Base-by-base conservation (phyloP, 2,797 vertebrate species). In the Microctenopoma stevenorrisi region DNA sequence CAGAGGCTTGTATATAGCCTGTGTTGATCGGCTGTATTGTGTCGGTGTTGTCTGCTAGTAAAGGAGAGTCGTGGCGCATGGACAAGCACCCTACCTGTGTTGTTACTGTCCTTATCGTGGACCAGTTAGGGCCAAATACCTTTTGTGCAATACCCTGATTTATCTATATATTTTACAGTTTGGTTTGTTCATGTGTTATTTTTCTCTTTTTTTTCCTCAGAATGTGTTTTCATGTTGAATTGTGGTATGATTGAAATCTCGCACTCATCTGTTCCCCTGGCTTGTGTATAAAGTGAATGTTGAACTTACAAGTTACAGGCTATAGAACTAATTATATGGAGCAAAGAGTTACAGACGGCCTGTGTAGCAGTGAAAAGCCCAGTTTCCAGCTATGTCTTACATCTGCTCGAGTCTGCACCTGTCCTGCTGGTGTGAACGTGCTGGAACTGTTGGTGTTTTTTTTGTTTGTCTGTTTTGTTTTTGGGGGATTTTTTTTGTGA, bases 101-200 rank as follows among this genome's bases (percentile, higher is more conserved):
- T 89, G 80, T 84, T 87, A 85, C 81, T 90, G 87, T 89, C 85
- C 83, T 88, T 64, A 83, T 88, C 48, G 80, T 90, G 88, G 89
- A 92, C 89, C 86, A 84, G 80, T 88, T 88, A 84, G 86, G 91
- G 89, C 86, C 90, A 87, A 90, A 86, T 79, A 79, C 85, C 88
- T 83, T 88, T 91, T 87, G 92, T 93, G 92, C 91, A 92, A 92
- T 92, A 92, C 82, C 83, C 81, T 81, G 86, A 91, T 76, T 38
- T 86, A 88, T 88, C 77, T 83, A 85, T 83, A 81, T 89, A 86
- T 86, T 86, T 85, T 84, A 81, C 49, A 33, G 60, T 79, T 88
- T 81, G 74, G 56, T 89, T 83, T 79, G 42, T 79, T 86, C 18
- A 57, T 70, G 69, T 85, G 65, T 64, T 63, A 26, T 42, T 35